Conservation (phyloP, 2,888 invertebrate species). For the Zele albiditarsus region DNA sequence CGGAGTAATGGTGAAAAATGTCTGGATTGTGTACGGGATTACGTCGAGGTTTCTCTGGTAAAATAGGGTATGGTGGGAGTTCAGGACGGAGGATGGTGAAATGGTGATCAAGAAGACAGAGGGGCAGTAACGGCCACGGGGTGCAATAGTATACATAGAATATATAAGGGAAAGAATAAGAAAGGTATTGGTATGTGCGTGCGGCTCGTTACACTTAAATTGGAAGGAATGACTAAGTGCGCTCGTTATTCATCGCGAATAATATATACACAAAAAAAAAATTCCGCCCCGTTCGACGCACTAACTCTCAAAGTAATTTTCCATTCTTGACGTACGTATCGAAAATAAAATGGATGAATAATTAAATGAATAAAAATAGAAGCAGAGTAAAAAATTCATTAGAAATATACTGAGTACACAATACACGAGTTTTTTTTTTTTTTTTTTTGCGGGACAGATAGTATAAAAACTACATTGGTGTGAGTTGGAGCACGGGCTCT, state of each 20-base stretch:
- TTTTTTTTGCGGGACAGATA: neutral
- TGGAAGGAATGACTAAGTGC: slow-evolving; percentile 73
- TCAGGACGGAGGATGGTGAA: slow-evolving; percentile 44
- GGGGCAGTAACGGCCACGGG: slow-evolving; percentile 37
- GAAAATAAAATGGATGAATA: slow-evolving; percentile 37
- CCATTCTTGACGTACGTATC: slow-evolving; percentile 49
- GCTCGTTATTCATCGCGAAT: slow-evolving; percentile 71
- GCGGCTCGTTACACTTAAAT: slow-evolving; percentile 73
- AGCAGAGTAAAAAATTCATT: slow-evolving; percentile 25
- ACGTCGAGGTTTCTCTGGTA: slow-evolving; percentile 52
- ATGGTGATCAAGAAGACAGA: slow-evolving; percentile 33
- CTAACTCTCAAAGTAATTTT: slow-evolving; percentile 20
- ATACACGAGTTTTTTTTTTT: slow-evolving; percentile 45
- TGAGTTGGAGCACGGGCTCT: slow-evolving; percentile 42
- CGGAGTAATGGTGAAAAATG: slow-evolving; percentile 73
- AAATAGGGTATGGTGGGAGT: slow-evolving; percentile 26
- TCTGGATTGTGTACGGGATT: slow-evolving; percentile 71
- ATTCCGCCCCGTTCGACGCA: slow-evolving; percentile 27
- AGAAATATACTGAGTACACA: slow-evolving; percentile 29
- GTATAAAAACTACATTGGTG: neutral
- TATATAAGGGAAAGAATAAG: slow-evolving; percentile 67
- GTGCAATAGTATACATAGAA: neutral
- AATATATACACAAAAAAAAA: slow-evolving; percentile 67
- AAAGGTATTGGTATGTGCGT: slow-evolving; percentile 68
- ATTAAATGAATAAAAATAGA: neutral